These are phyloP conservation scores for Indri indri DNA, from an alignment of 2,113 vertebrate genomes.

Conservation along the genomic window DNA sequence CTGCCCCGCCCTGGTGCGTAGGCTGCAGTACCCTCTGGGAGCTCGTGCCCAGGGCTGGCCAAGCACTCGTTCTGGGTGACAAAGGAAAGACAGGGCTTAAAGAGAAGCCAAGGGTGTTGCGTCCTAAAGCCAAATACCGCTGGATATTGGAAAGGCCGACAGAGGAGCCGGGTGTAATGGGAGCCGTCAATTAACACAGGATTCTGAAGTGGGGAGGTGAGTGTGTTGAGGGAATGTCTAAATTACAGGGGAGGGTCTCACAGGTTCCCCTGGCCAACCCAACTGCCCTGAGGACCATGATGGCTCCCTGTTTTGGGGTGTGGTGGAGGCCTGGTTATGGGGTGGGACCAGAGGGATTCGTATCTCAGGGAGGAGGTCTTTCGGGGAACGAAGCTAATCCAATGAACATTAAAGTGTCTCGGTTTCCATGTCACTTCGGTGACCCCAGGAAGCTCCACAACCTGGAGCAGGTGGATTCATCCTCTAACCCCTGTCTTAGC, in stretches of 20 bases:
- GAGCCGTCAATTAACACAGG: neutral
- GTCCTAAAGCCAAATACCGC: neutral
- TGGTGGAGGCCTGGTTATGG: neutral
- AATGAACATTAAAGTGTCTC: neutral
- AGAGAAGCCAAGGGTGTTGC: neutral
- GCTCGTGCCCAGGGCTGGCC: neutral
- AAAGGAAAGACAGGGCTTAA: neutral
- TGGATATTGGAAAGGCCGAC: neutral
- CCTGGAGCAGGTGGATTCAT: neutral
- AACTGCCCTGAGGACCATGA: neutral
- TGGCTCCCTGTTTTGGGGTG: neutral
- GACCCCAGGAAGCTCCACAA: neutral
- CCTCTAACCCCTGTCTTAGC: neutral
- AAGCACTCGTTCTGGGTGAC: neutral
- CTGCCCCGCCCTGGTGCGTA: neutral
- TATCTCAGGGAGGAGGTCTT: neutral
- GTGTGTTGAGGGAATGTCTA: neutral
- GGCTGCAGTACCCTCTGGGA: neutral
- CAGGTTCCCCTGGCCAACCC: rapidly evolving
- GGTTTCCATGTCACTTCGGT: neutral
- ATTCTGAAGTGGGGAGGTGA: neutral
- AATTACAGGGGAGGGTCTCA: neutral
- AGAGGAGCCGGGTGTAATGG: neutral
- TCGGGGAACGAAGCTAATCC: neutral
- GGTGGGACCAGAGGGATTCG: neutral